Percentiles rank a stretch among this genome's conserved stretches.
These are phyloP conservation scores for Leptopterna dolabrata DNA, from an alignment of 2,888 invertebrate species.

Conservation along the genomic window DNA sequence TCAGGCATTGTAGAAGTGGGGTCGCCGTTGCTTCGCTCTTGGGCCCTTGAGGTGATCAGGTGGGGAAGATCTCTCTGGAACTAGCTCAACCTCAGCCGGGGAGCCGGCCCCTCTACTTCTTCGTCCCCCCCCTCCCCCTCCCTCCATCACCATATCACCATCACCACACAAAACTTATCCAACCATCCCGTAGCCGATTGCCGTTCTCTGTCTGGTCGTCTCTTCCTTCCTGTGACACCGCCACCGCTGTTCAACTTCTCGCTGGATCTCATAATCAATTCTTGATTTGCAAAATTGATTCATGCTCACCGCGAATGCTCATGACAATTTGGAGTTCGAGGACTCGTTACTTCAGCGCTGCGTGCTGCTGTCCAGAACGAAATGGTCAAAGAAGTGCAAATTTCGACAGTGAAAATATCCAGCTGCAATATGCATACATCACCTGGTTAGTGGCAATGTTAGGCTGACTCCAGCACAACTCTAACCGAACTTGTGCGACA, in stretches of 20 bases:
- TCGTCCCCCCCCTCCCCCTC: background rate
- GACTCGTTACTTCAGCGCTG: too few relatives aligned
- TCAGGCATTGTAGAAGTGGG: background rate
- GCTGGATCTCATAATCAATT: background rate
- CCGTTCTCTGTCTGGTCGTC: background rate
- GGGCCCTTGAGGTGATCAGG: conserved; percentile 8
- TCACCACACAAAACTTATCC: too few relatives aligned
- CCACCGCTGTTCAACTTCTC: background rate
- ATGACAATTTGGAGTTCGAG: too few relatives aligned
- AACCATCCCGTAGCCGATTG: background rate
- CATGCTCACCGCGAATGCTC: too few relatives aligned
- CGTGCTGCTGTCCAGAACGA: too few relatives aligned
- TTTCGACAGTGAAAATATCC: too few relatives aligned
- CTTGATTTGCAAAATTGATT: background rate
- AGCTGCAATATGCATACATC: too few relatives aligned
- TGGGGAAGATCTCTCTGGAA: conserved; percentile 12
- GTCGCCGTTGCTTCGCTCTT: background rate
- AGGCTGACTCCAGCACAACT: too few relatives aligned
- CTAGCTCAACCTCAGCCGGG: background rate
- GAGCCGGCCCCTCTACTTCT: background rate
- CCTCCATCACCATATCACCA: background rate
- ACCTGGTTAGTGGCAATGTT: too few relatives aligned
- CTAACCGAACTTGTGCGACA: too few relatives aligned
- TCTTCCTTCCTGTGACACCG: background rate
- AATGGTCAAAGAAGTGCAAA: too few relatives aligned